Conservation (phyloP, 2,888 invertebrate genomes). For the Pseudococcus viburni region DNA sequence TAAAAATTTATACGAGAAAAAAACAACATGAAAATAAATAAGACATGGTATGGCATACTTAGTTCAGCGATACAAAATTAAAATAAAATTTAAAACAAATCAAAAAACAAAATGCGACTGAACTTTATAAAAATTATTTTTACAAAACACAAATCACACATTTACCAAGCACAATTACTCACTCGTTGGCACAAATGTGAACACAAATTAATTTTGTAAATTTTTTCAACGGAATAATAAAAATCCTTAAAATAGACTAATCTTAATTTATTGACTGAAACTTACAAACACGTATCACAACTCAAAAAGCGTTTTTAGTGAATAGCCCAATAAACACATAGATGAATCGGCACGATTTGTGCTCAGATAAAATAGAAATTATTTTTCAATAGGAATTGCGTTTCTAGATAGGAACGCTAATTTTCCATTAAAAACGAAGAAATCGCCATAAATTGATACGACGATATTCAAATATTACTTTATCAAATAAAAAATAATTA, state of each 20-base stretch:
- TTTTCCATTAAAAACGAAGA: background rate
- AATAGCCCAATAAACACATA: background rate
- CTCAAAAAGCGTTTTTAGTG: background rate
- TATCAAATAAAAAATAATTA: constrained; percentile 13
- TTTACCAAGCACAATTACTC: too few relatives aligned
- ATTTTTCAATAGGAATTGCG: background rate
- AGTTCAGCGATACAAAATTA: background rate
- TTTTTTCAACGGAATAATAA: background rate
- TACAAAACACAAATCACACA: background rate
- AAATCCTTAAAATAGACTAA: background rate
- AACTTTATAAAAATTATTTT: background rate
- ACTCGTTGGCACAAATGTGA: background rate
- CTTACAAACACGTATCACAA: constrained; percentile 32
- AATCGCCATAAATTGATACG: background rate
- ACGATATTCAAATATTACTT: background rate
- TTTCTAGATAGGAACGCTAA: background rate
- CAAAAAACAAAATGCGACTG: background rate
- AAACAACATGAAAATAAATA: background rate
- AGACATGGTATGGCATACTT: background rate
- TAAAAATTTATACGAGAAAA: background rate
- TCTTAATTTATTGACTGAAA: background rate
- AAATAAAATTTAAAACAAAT: background rate
- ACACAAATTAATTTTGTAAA: constrained; percentile 13
- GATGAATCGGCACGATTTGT: background rate
- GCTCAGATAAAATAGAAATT: background rate